Evolutionary conservation across 1,140 invertebrate species (phyloP), one percentile per base, ranked within the genome.

Genomic region (Conus betulinus): DNA sequence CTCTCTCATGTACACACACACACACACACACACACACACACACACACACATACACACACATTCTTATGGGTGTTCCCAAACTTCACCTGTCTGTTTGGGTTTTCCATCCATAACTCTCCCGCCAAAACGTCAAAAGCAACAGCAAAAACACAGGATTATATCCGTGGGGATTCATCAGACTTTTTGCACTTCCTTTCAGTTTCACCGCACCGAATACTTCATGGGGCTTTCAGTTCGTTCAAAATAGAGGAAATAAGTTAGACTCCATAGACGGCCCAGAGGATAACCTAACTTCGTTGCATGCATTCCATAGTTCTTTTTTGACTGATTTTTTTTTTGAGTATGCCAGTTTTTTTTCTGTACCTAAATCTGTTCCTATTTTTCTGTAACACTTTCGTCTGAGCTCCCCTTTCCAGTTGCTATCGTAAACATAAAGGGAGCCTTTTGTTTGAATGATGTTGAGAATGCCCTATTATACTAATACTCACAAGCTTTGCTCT

Each of bases 351-450:
- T 23, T 74, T 74, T 20, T 74, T 7, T 23, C 20, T 15, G 57
- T 60, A 1, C 39, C 39, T 39, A 0, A 39, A 39, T 39, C 39
- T 39, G 39, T 39, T 39, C 39, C 39, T 3, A 39, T 39, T 39
- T 39, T 39, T 39, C 39, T 39, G 39, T 39, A 39, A 39, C 39
- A 39, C 39, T 39, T 39, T 60, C 8, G 8, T 60, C 15, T 60
- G 57, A 8, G 57, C 57, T 60, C 57, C 15, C n/a, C 4, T 51
- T 15, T 78, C 17, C 8, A 78, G 76, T 78, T 78, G 76, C 76
- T 78, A 78, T 51, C 76, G 76, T 78, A 78, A 78, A 78, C 76
- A 78, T 39, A 6, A 10, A 78, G 76, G 76, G 76, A 78, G 76
- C 10, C 17, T 20, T 74, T 74, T 74, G 20, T 74, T 20, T 74